These are phyloP conservation scores for Melieria picta DNA, from an alignment of 2,888 invertebrate genomes.

Conservation along the genomic window DNA sequence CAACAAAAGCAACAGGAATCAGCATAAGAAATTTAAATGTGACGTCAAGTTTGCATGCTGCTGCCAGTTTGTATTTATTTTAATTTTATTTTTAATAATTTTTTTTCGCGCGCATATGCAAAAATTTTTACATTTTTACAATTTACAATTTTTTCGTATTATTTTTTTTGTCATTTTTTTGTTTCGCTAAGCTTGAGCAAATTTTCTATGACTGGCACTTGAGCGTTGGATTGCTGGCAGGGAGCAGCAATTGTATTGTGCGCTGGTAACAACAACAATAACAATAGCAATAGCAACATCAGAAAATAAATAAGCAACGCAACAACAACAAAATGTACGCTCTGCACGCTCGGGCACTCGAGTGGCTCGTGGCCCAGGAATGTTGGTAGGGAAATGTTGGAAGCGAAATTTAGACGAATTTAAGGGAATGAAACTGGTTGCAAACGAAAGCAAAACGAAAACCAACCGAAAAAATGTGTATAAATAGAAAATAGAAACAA, in stretches of 20 bases:
- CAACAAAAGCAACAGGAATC: no score
- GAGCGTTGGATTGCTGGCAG: neutral
- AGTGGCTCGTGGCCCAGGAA: no score
- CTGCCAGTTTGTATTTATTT: constrained; percentile 2
- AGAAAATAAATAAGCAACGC: no score
- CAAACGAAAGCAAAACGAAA: no score
- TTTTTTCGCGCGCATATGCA: neutral
- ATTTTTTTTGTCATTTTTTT: neutral
- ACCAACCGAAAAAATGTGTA: no score
- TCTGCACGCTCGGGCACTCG: no score
- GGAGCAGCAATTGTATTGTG: neutral
- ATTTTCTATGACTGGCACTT: constrained; percentile 12
- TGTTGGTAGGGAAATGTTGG: no score
- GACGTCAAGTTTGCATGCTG: neutral
- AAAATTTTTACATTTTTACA: neutral
- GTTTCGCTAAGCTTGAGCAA: neutral
- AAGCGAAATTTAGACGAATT: no score
- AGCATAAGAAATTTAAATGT: neutral
- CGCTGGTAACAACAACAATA: neutral
- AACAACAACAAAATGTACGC: no score
- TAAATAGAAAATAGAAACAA: no score
- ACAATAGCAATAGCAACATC: no score
- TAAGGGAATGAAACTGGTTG: no score
- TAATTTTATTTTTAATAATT: neutral
- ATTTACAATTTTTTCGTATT: neutral